Evolutionary conservation across 1,140 invertebrate species (phyloP).

Genomic region (Scylla paramamosain): DNA sequence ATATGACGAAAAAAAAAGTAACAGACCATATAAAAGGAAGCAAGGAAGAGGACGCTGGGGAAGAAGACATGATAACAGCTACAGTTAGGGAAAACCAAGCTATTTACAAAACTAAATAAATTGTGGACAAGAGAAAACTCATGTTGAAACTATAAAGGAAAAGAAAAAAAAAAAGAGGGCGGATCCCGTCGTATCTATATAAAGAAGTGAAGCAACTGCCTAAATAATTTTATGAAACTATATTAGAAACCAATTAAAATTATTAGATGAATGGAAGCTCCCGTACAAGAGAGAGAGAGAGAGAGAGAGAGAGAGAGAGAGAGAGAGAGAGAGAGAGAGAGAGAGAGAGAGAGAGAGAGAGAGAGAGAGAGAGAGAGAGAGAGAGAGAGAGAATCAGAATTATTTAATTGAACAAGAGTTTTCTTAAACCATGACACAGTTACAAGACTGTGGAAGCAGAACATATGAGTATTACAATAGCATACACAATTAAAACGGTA

Average conservation of each 20-base stretch:
- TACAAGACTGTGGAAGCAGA: no score
- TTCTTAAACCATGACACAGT: no score
- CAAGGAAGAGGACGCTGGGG: neutral
- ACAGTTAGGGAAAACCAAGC: neutral
- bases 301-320: no score
- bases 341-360: no score
- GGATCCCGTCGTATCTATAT: neutral
- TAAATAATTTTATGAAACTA: neutral
- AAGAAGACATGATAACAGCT: neutral
- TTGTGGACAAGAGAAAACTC: neutral
- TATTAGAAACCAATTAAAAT: neutral
- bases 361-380: constrained; percentile 15
- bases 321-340: no score
- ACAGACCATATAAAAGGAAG: neutral
- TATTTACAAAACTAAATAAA: neutral
- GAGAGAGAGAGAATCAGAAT: neutral
- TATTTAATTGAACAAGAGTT: no score
- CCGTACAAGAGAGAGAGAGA: neutral
- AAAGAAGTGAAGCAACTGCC: neutral
- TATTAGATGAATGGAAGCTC: neutral
- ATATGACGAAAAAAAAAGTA: neutral
- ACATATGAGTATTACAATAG: no score
- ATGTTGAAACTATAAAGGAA: constrained; percentile 5
- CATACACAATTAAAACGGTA: no score
- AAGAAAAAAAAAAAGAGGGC: neutral